phyloP scores from a whole-genome alignment of 2,797 vertebrate species.

The Arrhamphus sclerolepis region DNA sequence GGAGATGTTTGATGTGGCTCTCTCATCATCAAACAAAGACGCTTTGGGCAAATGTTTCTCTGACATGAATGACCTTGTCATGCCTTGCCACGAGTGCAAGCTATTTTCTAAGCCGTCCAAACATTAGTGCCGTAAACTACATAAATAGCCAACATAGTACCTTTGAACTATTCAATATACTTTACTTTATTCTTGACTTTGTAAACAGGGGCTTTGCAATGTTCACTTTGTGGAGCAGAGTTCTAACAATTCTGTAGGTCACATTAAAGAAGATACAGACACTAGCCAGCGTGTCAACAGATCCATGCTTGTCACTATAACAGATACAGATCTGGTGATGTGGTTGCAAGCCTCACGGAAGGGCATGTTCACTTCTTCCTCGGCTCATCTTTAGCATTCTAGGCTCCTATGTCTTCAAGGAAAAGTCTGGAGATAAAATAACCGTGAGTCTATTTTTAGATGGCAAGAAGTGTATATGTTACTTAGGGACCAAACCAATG shows the following conservation, averaged over 20 bases:
- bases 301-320: not conserved
- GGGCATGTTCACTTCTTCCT: too few relatives aligned
- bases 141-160: too few relatives aligned
- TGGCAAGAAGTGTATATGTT: too few relatives aligned
- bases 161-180: too few relatives aligned
- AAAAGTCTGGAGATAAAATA: too few relatives aligned
- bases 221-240: slow-evolving; percentile 16
- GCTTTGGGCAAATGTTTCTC: slow-evolving; percentile 18
- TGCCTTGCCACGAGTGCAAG: slow-evolving; percentile 18
- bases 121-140: slow-evolving; percentile 3
- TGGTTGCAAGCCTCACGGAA: not conserved
- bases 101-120: slow-evolving; percentile 11
- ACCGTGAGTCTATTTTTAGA: too few relatives aligned
- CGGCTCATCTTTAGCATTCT: too few relatives aligned
- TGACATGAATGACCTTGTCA: slow-evolving; percentile 33
- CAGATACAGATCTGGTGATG: not conserved
- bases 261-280: not conserved
- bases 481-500: too few relatives aligned
- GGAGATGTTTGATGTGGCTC: slow-evolving; percentile 18
- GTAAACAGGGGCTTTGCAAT: not conserved
- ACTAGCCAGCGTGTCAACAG: not conserved
- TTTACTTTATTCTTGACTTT: too few relatives aligned
- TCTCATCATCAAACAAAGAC: slow-evolving; percentile 28
- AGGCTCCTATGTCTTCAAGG: too few relatives aligned
- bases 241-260: not conserved